phyloP scores from a whole-genome alignment of 2,113 vertebrate genomes.

The Odobenus rosmarus region DNA sequence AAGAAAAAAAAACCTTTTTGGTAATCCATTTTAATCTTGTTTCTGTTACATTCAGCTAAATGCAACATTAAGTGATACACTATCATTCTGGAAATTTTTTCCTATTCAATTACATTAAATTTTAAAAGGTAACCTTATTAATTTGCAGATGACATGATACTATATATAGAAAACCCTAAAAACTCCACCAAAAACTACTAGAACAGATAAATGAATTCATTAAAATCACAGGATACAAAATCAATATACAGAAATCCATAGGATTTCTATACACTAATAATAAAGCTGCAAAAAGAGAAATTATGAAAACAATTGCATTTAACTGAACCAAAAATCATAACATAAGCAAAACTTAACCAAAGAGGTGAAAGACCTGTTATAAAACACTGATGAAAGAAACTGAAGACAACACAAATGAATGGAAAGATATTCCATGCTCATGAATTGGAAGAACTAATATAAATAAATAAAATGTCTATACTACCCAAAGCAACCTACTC shows the following conservation, averaged over 20 bases:
- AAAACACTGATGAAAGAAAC: not conserved
- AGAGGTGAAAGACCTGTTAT: not conserved
- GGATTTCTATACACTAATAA: not conserved
- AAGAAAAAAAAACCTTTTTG: not conserved
- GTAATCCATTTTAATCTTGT: not conserved
- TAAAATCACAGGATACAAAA: not conserved
- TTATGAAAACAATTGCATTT: not conserved
- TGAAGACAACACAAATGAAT: not conserved
- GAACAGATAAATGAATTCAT: not conserved
- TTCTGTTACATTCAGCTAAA: not conserved
- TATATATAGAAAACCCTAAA: not conserved
- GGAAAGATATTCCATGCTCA: not conserved
- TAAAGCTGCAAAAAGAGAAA: not conserved
- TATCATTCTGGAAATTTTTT: not conserved
- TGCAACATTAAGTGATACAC: not conserved
- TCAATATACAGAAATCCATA: not conserved
- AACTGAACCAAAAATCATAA: not conserved
- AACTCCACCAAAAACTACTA: not conserved
- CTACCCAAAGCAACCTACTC: not conserved
- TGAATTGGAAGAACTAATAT: not conserved
- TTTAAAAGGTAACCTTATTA: not conserved
- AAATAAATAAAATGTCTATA: not conserved
- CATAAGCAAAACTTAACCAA: not conserved
- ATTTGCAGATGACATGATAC: not conserved
- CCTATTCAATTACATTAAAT: not conserved